Percentiles rank a stretch among this genome's conserved stretches.
These are phyloP conservation scores for Mugil cephalus DNA, from an alignment of 2,113 vertebrate genomes.

Conservation along the genomic window DNA sequence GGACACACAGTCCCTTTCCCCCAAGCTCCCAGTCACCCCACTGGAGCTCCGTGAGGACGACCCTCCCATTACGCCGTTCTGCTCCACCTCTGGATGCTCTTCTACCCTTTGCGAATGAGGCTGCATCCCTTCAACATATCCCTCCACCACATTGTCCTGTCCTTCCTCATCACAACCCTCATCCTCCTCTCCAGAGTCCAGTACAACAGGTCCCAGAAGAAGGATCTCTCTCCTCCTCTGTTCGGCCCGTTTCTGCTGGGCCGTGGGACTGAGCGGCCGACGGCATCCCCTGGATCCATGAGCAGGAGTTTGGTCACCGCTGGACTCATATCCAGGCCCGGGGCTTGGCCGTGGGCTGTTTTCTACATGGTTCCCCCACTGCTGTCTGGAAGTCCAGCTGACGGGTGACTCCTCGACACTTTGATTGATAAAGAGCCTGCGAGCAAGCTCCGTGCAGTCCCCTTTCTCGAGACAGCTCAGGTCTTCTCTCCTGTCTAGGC, in stretches of 20 bases:
- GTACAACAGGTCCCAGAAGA: constrained; percentile 79
- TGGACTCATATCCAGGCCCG: background rate
- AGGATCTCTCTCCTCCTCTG: constrained; percentile 81
- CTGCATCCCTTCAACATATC: background rate
- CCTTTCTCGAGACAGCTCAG: constrained; percentile 43
- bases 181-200: constrained; percentile 79
- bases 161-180: constrained; percentile 69
- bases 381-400: constrained; percentile 82
- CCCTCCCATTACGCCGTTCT: constrained; percentile 60
- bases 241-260: constrained; percentile 77
- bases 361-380: constrained; percentile 64
- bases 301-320: background rate
- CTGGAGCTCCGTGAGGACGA: constrained; percentile 83
- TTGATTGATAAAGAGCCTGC: constrained; percentile 74
- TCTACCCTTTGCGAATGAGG: constrained; percentile 16
- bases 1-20: constrained; percentile 82
- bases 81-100: constrained; percentile 60
- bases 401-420: constrained; percentile 73
- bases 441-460: constrained; percentile 73
- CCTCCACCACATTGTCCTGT: constrained; percentile 27
- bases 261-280: constrained; percentile 41
- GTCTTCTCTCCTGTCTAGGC: constrained; percentile 50
- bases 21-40: constrained; percentile 84
- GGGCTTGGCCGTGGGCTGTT: constrained; percentile 31
- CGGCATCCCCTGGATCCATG: background rate